Conservation (phyloP, 2,113 vertebrate species). For the Corvus cornix region DNA sequence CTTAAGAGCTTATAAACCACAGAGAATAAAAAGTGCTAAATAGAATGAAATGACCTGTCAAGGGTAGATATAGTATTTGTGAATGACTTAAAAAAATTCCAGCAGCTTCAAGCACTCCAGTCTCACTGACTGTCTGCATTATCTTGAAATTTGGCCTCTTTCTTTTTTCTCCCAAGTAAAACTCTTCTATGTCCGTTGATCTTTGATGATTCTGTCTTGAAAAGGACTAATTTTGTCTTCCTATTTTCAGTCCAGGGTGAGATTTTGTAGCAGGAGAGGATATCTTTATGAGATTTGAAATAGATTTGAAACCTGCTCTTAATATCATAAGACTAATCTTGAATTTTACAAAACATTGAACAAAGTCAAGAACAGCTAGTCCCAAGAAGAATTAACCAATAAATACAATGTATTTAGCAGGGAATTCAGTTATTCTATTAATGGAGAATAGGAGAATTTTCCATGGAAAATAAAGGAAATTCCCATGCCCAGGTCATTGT, state of each 20-base stretch:
- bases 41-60: conserved; percentile 68
- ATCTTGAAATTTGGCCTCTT: conserved; percentile 10
- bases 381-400: neutral
- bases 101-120: neutral
- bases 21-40: conserved; percentile 66
- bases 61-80: conserved; percentile 47
- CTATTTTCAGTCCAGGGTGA: neutral
- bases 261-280: neutral
- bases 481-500: neutral
- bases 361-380: neutral
- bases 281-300: neutral
- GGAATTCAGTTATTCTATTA: conserved; percentile 15
- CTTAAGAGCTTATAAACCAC: conserved; percentile 66
- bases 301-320: neutral
- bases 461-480: neutral
- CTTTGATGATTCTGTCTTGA: conserved; percentile 33
- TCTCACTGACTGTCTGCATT: neutral
- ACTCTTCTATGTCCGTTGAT: conserved; percentile 23
- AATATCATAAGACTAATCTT: neutral
- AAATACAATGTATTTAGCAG: neutral
- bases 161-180: neutral
- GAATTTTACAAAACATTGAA: conserved; percentile 39
- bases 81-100: conserved; percentile 48
- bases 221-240: conserved; percentile 28
- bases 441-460: neutral